phyloP scores from a whole-genome alignment of 2,888 invertebrate species.

The Melangyna quadrimaculata region DNA sequence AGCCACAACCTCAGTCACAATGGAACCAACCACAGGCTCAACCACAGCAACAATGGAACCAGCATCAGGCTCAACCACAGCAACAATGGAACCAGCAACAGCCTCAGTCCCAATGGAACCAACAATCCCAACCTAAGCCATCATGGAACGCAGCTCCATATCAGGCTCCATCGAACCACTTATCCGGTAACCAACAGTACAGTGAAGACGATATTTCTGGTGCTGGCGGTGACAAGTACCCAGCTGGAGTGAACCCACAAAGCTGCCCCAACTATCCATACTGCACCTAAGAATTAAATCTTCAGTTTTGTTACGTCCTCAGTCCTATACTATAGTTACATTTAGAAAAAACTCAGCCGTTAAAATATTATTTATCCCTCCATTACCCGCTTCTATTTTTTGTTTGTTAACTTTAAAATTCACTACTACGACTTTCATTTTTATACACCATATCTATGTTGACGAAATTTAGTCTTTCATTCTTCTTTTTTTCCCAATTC shows the following conservation, averaged over 20 bases:
- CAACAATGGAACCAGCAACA: slow-evolving; percentile 75
- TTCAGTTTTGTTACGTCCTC: background rate
- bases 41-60: slow-evolving; percentile 70
- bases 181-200: background rate
- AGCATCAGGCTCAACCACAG: slow-evolving; percentile 65
- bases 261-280: slow-evolving; percentile 82
- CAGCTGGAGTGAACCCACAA: slow-evolving; percentile 82
- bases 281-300: slow-evolving; percentile 76
- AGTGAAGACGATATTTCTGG: slow-evolving; percentile 40
- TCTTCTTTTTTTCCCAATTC: slow-evolving; percentile 13
- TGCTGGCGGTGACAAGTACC: slow-evolving; percentile 80
- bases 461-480: background rate
- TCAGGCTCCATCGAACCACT: slow-evolving; percentile 72
- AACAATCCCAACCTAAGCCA: slow-evolving; percentile 54
- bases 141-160: slow-evolving; percentile 73
- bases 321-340: background rate
- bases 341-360: slow-evolving; percentile 35
- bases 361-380: slow-evolving; percentile 33
- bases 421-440: background rate
- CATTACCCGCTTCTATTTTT: background rate
- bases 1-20: slow-evolving; percentile 67
- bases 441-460: background rate
- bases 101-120: slow-evolving; percentile 43
- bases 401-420: background rate
- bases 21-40: slow-evolving; percentile 44